Evolutionary conservation across 2,888 invertebrate genomes (phyloP), one percentile per base, ranked within the genome.

Genomic region (Scaptodrosophila latifasciaeformis): DNA sequence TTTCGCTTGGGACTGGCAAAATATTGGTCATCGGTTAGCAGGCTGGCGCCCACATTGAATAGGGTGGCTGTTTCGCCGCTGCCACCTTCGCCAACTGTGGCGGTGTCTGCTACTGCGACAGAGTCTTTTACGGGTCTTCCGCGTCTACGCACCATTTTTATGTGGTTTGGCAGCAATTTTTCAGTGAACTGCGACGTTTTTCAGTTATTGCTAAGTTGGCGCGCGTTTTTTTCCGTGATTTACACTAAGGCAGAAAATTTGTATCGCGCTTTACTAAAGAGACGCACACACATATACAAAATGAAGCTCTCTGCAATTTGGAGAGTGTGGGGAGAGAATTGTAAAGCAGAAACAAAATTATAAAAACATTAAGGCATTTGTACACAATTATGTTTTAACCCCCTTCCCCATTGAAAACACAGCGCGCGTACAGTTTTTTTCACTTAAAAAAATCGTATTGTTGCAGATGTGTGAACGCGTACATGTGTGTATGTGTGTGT

Each of bases 1-100:
- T 87, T 87, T 59, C 87, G 82, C 59, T 87, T 87, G 10, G 87
- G 87, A 59, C 87, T 87, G 21, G 86, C 84, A 76, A 84, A 85
- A 49, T 84, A 81, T 67, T 83, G 85, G 64, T 87, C 87, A 27
- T 87, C 87, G 31, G 82, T 58, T 17, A 82, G 59, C 18, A 81
- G 54, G 47, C 58, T 66, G 34, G 66, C 69, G 49, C 57, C 65
- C 15, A 57, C 46, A n/a, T 58, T 40, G 17, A 60, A 62, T 9
- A 60, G 57, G 24, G 54, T 65, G 18, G 53, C 60, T 34, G n/a
- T n/a, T n/a, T n/a, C n/a, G n/a, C n/a, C n/a, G n/a, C n/a, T n/a
- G n/a, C n/a, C n/a, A n/a, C n/a, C n/a, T n/a, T n/a, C n/a, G n/a
- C n/a, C n/a, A n/a, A n/a, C n/a, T n/a, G 49, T 62, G 51, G 19